phyloP scores from a whole-genome alignment of 1,140 invertebrate species.

The Leptinotarsa defecta region DNA sequence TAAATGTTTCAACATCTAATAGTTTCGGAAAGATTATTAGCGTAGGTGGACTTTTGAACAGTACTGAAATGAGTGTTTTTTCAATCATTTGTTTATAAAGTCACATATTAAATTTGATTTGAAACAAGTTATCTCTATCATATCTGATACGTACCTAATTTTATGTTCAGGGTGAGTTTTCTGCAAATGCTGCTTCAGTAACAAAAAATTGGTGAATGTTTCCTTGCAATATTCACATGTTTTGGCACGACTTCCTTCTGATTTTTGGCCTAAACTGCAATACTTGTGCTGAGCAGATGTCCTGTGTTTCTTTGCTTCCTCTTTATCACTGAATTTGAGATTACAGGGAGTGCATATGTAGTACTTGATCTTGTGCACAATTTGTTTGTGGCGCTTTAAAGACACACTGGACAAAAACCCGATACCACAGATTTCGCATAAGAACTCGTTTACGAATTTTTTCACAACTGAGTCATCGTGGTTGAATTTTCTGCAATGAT shows the following conservation, averaged over 20 bases:
- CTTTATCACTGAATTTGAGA: slow-evolving; percentile 64
- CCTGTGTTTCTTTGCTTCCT: slow-evolving; percentile 71
- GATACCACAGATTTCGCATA: slow-evolving; percentile 63
- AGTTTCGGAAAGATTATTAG: too few relatives aligned
- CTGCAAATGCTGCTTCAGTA: slow-evolving; percentile 70
- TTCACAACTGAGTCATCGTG: slow-evolving; percentile 52
- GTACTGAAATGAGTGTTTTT: too few relatives aligned
- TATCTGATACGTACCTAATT: slow-evolving; percentile 55
- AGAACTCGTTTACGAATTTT: slow-evolving; percentile 29
- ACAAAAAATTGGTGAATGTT: slow-evolving; percentile 60
- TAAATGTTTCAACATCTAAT: too few relatives aligned
- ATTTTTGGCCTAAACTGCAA: slow-evolving; percentile 31
- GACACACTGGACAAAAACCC: slow-evolving; percentile 66
- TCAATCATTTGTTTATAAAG: not conserved
- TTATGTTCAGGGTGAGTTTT: slow-evolving; percentile 65
- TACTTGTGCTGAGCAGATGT: slow-evolving; percentile 65
- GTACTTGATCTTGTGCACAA: slow-evolving; percentile 60
- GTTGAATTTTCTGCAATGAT: slow-evolving; percentile 63
- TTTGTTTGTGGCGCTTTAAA: slow-evolving; percentile 68
- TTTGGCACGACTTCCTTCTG: slow-evolving; percentile 52
- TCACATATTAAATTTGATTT: not conserved
- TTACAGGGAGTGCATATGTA: slow-evolving; percentile 73
- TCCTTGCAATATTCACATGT: slow-evolving; percentile 67
- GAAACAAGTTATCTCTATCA: too few relatives aligned
- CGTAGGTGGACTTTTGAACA: too few relatives aligned